Base-by-base conservation (phyloP, 2,113 vertebrate species). In the Coryphaenoides rupestris region DNA sequence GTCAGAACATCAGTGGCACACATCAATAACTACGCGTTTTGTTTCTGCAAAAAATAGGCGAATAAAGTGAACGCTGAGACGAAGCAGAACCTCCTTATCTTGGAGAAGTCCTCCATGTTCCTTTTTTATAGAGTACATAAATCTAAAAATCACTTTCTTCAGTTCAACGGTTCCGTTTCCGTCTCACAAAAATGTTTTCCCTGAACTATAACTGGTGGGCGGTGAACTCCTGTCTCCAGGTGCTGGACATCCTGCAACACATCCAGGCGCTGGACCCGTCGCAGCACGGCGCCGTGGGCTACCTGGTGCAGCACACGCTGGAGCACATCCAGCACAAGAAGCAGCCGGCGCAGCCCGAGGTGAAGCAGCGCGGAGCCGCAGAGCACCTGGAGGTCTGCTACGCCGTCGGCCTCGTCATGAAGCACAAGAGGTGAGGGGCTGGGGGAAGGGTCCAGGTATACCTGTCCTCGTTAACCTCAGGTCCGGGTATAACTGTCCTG, bases 201-300 rank as follows among this genome's bases (percentile, higher is more conserved):
- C n/a, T n/a, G n/a, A n/a, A n/a, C n/a, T n/a, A n/a, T n/a, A n/a
- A n/a, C n/a, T n/a, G n/a, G n/a, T n/a, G n/a, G n/a, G n/a, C n/a
- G 33, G 33, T 40, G 33, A 12, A 40, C 33, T 5, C 58, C 16
- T 2, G 7, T 23, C 7, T 16, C 17, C 72, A 99, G 97, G 96
- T 99, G 19, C 89, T 99, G 80, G 97, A 99, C 84, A 98, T 99
- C 80, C 89, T 99, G 63, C 97, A 98, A 89, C 95, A 97, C 53
- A 98, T 99, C 68, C 97, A 98, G 73, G 95, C 93, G 1, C 73
- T 99, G 70, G 97, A 99, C 65, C 97, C 96, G 0, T 95, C 94
- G 0, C 95, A 99, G 87, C 97, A 99, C 0, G 95, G 95, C 5
- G 95, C 96, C 0, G 96, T 98, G 40, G 95, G 95, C 5, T 98